These are phyloP conservation scores for Nephila pilipes DNA, from an alignment of 1,140 invertebrate species.

Conservation along the genomic window DNA sequence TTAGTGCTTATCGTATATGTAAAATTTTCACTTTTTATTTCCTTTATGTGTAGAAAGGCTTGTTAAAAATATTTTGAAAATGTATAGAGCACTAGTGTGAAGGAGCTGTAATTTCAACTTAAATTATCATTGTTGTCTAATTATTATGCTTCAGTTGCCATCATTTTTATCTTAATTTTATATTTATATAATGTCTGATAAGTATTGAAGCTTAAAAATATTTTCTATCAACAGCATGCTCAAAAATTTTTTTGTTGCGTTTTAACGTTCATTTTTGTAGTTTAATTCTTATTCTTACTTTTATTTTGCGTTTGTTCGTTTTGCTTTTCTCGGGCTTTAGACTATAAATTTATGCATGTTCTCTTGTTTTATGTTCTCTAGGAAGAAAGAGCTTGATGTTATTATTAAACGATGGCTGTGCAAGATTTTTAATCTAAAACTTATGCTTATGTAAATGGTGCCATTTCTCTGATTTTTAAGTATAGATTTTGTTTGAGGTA, in stretches of 20 bases:
- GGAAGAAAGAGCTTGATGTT: conserved; percentile 46
- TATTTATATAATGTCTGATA: neutral
- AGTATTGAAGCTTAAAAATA: neutral
- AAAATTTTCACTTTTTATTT: too few species aligned
- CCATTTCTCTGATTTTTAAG: conserved; percentile 24
- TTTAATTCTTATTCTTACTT: neutral
- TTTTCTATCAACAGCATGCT: neutral
- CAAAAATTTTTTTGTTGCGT: neutral
- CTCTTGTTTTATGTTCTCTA: conserved; percentile 35
- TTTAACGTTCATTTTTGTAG: neutral
- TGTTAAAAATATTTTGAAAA: too few species aligned
- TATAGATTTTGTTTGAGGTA: conserved; percentile 42
- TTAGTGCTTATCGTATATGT: too few species aligned
- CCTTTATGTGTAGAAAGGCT: too few species aligned
- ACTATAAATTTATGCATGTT: conserved; percentile 25
- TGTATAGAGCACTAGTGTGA: too few species aligned
- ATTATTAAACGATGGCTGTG: conserved; percentile 10
- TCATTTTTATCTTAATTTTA: neutral
- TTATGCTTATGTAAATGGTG: conserved; percentile 26
- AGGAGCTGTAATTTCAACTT: too few species aligned
- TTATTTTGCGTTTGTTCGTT: neutral
- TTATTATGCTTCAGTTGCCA: neutral
- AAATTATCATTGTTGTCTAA: too few species aligned
- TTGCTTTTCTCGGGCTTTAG: neutral
- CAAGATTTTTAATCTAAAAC: conserved; percentile 37